Conservation (phyloP, 2,113 vertebrate genomes). For the Lampris megalopsis region DNA sequence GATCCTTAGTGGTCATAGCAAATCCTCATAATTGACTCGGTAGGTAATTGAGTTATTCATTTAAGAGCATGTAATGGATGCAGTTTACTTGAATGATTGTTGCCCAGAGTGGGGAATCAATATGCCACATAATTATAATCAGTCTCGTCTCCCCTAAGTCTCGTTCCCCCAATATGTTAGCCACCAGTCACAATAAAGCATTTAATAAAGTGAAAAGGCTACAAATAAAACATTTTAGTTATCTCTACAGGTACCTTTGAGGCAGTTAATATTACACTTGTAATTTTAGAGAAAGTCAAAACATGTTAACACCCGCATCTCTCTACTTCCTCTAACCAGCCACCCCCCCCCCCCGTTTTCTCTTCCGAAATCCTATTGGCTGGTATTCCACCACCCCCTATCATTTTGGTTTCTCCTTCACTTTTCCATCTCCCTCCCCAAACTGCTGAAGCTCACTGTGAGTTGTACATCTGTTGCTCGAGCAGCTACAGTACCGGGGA, state of each 20-base stretch:
- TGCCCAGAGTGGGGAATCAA: constrained; percentile 18
- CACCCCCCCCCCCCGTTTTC: background rate
- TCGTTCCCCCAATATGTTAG: background rate
- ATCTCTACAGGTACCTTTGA: background rate
- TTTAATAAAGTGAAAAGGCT: background rate
- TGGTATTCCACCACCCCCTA: constrained; percentile 4
- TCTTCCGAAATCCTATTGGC: background rate
- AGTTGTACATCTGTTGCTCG: constrained; percentile 56
- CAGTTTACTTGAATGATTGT: background rate
- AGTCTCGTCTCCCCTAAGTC: background rate
- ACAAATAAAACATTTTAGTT: background rate
- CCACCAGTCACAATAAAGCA: background rate
- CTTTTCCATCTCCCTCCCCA: constrained; percentile 1
- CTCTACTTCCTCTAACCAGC: background rate
- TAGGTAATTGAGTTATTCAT: constrained; percentile 25
- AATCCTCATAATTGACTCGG: constrained; percentile 30
- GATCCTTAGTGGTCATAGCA: constrained; percentile 16
- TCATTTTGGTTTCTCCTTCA: background rate
- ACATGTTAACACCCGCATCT: constrained; percentile 2
- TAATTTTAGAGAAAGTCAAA: constrained; percentile 4
- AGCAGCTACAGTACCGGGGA: constrained; percentile 25
- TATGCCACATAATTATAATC: constrained; percentile 6
- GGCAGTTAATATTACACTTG: background rate
- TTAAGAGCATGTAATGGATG: constrained; percentile 5
- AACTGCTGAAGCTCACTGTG: background rate